phyloP scores from a whole-genome alignment of 2,888 invertebrate genomes.

The Yponomeuta plumbellus region DNA sequence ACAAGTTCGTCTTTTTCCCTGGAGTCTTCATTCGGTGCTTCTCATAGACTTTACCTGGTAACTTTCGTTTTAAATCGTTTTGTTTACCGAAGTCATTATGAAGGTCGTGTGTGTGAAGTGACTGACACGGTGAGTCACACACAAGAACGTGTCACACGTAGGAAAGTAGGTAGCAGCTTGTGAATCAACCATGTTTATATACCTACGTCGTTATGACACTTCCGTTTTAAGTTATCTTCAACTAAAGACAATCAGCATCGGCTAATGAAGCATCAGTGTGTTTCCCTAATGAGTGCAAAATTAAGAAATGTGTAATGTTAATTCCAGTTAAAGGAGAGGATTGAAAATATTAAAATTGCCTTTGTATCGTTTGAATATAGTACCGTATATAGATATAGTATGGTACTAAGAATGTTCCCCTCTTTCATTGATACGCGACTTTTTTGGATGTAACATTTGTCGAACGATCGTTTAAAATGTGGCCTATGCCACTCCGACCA shows the following conservation, averaged over 20 bases:
- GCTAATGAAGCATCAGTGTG: background rate
- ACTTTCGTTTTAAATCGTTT: background rate
- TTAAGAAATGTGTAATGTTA: background rate
- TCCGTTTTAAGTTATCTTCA: background rate
- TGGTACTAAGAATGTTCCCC: too few relatives aligned
- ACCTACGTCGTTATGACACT: background rate
- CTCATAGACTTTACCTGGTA: background rate
- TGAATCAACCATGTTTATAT: background rate
- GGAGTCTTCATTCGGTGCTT: background rate
- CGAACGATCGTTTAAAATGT: too few relatives aligned
- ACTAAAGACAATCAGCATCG: background rate
- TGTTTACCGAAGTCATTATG: background rate
- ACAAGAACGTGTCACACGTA: background rate
- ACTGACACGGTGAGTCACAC: background rate
- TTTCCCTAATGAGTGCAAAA: background rate
- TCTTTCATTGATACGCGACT: too few relatives aligned
- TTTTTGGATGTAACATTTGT: too few relatives aligned
- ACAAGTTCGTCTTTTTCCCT: too few relatives aligned
- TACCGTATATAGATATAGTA: too few relatives aligned
- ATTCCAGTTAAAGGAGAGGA: background rate
- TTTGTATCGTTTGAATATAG: too few relatives aligned
- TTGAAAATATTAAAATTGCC: too few relatives aligned
- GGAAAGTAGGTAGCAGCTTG: background rate
- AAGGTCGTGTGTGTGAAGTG: background rate
- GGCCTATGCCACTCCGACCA: too few relatives aligned